These are phyloP conservation scores for Chrysaora quinquecirrha DNA, from an alignment of 30 jellyfish, hydroid and myxozoan genomes.

Conservation along the genomic window DNA sequence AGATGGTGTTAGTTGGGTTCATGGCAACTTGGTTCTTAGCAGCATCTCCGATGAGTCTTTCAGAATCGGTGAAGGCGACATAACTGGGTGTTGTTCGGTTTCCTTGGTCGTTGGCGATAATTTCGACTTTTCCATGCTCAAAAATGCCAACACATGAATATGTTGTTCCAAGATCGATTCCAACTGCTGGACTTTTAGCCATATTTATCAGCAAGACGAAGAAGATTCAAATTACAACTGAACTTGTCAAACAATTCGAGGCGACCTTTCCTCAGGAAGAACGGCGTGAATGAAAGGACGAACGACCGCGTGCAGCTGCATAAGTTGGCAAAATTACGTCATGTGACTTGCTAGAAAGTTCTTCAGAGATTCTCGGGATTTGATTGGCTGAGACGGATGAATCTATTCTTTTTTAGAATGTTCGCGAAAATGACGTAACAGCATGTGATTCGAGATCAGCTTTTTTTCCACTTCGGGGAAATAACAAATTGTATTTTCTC, in stretches of 20 bases:
- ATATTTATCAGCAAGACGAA: no score
- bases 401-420: background rate
- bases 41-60: conserved; percentile 98
- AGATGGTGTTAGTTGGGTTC: conserved; percentile 97
- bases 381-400: background rate
- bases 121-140: conserved; percentile 98
- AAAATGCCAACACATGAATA: conserved; percentile 99
- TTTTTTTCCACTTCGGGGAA: no score
- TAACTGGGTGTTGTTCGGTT: conserved; percentile 99
- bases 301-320: background rate
- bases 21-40: conserved; percentile 98
- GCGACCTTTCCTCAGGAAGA: background rate
- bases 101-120: conserved; percentile 99
- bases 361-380: background rate
- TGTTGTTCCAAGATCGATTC: conserved; percentile 99
- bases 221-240: no score
- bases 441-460: no score
- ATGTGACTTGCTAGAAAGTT: background rate
- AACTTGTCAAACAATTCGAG: no score
- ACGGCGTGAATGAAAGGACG: background rate
- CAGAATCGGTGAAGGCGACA: conserved; percentile 98
- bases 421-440: no score
- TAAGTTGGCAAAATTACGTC: background rate
- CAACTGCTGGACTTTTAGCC: conserved; percentile 97
- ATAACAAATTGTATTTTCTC: no score